phyloP scores from a whole-genome alignment of 1,140 invertebrate species.

The Amyelois transitella region DNA sequence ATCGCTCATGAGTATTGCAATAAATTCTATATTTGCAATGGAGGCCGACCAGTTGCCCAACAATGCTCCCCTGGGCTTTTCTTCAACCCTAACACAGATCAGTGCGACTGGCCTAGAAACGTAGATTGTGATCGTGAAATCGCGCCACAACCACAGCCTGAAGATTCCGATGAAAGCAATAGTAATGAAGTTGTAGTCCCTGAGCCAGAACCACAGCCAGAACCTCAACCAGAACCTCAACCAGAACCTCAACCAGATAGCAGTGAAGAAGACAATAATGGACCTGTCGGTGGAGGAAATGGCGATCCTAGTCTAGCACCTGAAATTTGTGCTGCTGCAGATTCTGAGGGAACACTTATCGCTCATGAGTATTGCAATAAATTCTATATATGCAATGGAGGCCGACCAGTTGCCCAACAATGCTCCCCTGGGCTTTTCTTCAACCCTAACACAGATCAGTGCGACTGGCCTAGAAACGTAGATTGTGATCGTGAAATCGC shows the following conservation, averaged over 20 bases:
- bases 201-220: background rate
- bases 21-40: constrained; percentile 14
- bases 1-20: constrained; percentile 27
- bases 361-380: constrained; percentile 38
- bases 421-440: constrained; percentile 68
- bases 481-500: constrained; percentile 26
- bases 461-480: constrained; percentile 78
- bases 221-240: background rate
- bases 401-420: constrained; percentile 36
- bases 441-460: constrained; percentile 73
- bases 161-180: constrained; percentile 3
- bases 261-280: constrained; percentile 3
- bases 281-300: constrained; percentile 12
- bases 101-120: constrained; percentile 55
- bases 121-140: constrained; percentile 18
- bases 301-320: constrained; percentile 27
- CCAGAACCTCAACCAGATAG: constrained; percentile 1
- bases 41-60: constrained; percentile 9
- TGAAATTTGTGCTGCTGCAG: constrained; percentile 5
- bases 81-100: constrained; percentile 15
- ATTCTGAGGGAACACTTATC: constrained; percentile 23
- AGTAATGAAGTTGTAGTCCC: too few species aligned
- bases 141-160: too few species aligned
- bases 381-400: constrained; percentile 33
- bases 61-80: constrained; percentile 7